These are phyloP conservation scores for Neoseiulus cucumeris DNA, from an alignment of 1,140 invertebrate species.

Conservation along the genomic window DNA sequence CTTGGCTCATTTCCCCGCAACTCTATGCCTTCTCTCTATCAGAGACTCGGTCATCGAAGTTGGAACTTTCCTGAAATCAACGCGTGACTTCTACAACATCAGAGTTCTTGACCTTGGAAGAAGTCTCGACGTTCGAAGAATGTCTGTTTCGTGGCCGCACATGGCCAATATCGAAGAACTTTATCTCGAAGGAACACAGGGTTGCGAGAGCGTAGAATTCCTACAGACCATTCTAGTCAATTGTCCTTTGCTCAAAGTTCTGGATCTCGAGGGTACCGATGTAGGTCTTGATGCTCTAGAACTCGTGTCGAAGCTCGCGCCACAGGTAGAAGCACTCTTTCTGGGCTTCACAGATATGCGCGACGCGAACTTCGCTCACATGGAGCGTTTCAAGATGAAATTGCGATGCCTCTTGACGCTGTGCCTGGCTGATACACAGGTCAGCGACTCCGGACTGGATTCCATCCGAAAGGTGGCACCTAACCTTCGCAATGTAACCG, in stretches of 20 bases:
- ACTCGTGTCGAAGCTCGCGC: not conserved
- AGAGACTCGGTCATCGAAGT: not conserved
- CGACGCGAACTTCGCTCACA: not conserved
- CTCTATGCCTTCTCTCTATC: not conserved
- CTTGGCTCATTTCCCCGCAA: not conserved
- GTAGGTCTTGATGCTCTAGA: not conserved
- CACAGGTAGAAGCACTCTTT: not conserved
- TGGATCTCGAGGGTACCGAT: not conserved
- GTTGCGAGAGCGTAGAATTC: not conserved
- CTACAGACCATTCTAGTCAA: not conserved
- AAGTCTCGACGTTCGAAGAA: not conserved
- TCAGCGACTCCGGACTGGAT: not conserved
- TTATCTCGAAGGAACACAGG: not conserved
- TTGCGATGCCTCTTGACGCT: not conserved
- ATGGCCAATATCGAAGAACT: slow-evolving; percentile 1
- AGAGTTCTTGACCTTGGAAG: not conserved
- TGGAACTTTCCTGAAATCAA: not conserved
- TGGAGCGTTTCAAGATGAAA: not conserved
- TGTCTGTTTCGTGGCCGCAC: not conserved
- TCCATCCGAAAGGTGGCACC: not conserved
- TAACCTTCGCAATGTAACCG: not conserved
- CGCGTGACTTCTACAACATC: not conserved
- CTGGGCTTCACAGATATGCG: not conserved
- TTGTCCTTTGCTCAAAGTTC: not conserved
- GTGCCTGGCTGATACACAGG: not conserved